Base-by-base conservation (phyloP, 2,888 invertebrate species). In the Ischnus inquisitorius region DNA sequence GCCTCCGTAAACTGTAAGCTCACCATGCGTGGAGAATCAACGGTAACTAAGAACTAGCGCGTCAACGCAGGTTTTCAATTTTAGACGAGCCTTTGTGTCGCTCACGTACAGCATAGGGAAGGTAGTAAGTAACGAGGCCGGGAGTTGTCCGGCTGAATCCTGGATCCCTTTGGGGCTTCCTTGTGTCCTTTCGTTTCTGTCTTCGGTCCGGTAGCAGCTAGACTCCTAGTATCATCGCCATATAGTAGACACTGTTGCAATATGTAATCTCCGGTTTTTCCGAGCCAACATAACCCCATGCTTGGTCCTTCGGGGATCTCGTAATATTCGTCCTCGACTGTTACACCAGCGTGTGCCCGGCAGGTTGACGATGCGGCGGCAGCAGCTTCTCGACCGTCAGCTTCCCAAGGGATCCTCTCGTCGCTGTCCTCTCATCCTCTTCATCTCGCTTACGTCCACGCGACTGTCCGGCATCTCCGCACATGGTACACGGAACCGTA, bases 281-380 rank as follows among this genome's bases (percentile, higher is more conserved):
- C 74, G 69, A 74, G 25, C 62, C 34, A 80, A 76, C 57, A 76
- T 54, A 76, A 67, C 16, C 28, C 54, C 54, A 72, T 22, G 77
- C 71, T 80, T 41, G 77, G 46, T 28, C 72, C 74, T 81, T 46
- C 43, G 57, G 57, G 72, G 74, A 84, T 81, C 77, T 78, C 84
- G 80, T 81, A 81, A 84, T 84, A 84, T 78, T 84, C 84, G 84
- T 74, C 72, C 72, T 64, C 77, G 68, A 39, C 62, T 68, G 62
- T 67, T 77, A 60, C 72, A 67, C 68, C 34, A 62, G 8, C 34
- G 48, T 25, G 80, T 48, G 62, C 41, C 79, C 48, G 28, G 72
- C 67, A 41, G 65, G 62, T 64, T 84, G 68, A 75, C 69, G 82
- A 19, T 74, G 28, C 28, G 2, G 77, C 54, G 60, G 48, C 62